Percentiles rank a stretch among this genome's conserved stretches.
Conservation (phyloP, 2,113 vertebrate genomes). For the Cygnus buccinator region DNA sequence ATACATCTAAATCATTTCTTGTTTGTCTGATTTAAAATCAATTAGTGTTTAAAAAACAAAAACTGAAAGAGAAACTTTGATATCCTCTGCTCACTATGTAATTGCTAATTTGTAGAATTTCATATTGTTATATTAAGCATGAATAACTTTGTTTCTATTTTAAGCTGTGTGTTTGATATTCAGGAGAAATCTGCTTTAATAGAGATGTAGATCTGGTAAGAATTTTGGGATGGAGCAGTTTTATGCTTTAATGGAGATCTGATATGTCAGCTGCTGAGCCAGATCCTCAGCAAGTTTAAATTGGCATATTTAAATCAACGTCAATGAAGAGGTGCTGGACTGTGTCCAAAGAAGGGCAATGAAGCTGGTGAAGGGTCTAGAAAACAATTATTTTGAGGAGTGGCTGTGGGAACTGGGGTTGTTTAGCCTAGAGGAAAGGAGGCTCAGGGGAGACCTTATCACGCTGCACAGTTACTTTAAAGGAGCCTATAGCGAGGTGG, state of each 20-base stretch:
- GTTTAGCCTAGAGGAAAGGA: too few relatives aligned
- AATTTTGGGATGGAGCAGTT: background rate
- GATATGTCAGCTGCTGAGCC: background rate
- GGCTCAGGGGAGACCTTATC: too few relatives aligned
- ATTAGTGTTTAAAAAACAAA: background rate
- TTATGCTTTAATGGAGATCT: background rate
- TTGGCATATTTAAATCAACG: background rate
- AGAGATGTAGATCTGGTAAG: background rate
- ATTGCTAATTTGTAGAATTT: background rate
- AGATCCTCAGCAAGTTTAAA: background rate
- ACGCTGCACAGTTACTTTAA: too few relatives aligned
- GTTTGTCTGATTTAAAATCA: background rate
- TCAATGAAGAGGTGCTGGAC: background rate
- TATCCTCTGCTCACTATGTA: background rate
- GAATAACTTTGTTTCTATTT: background rate
- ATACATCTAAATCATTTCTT: background rate
- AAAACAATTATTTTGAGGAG: too few relatives aligned
- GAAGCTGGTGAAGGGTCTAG: too few relatives aligned
- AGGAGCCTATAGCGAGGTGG: too few relatives aligned
- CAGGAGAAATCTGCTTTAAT: background rate
- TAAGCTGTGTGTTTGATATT: background rate
- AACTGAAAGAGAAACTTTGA: background rate
- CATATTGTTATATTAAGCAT: background rate
- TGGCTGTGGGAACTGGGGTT: too few relatives aligned
- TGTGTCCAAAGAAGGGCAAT: too few relatives aligned